Percentiles rank a stretch among this genome's conserved stretches.
These are phyloP conservation scores for Ostrea denselamellosa DNA, from an alignment of 1,140 invertebrate genomes.

Conservation along the genomic window DNA sequence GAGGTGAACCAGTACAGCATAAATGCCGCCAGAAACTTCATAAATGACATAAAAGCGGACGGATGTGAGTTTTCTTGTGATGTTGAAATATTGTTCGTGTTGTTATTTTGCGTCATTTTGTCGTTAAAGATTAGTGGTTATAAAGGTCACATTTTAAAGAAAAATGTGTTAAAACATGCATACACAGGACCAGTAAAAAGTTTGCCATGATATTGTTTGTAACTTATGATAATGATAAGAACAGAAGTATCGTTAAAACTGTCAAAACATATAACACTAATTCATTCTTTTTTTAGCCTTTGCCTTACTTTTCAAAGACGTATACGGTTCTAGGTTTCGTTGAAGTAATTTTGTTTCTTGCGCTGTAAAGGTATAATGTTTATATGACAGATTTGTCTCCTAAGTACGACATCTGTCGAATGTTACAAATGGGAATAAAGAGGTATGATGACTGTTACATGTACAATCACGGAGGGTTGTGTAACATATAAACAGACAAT, in stretches of 20 bases:
- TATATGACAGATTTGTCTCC: no score
- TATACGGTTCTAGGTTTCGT: no score
- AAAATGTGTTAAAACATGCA: not conserved
- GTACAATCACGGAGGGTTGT: no score
- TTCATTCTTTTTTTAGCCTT: no score
- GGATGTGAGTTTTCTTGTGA: slow-evolving; percentile 53
- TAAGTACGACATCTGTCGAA: no score
- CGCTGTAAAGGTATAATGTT: no score
- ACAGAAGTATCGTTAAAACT: not conserved
- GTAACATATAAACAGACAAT: no score
- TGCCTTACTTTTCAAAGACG: no score
- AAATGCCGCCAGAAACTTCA: slow-evolving; percentile 45
- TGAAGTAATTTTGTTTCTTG: no score
- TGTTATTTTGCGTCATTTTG: not conserved
- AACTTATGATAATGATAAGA: not conserved
- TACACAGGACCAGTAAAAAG: not conserved
- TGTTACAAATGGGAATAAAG: no score
- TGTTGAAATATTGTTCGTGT: not conserved
- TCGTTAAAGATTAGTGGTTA: not conserved
- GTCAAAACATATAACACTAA: not conserved
- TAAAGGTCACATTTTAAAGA: not conserved
- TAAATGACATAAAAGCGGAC: slow-evolving; percentile 50
- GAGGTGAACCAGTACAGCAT: slow-evolving; percentile 44
- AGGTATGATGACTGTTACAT: no score
- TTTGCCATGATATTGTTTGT: not conserved